phyloP scores from a whole-genome alignment of 2,888 invertebrate genomes.

The Pristionchus arcanus region DNA sequence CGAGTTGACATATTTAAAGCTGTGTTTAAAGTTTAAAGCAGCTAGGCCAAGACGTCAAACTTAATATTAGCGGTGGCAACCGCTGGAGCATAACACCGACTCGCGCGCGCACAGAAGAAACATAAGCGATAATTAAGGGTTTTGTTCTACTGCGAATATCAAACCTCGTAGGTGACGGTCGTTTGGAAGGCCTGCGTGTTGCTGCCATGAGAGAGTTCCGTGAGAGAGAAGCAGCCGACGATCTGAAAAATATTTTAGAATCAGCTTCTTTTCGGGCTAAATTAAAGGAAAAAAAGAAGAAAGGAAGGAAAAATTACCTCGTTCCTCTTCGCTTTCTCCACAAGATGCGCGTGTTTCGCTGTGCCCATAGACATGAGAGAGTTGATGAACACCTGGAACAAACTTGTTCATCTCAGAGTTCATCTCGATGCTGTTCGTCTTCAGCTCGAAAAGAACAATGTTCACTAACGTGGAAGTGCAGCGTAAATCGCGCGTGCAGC shows the following conservation, averaged over 20 bases:
- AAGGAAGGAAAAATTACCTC: constrained; percentile 59
- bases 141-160: not conserved
- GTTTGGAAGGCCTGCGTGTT: constrained; percentile 83
- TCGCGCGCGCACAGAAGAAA: no score
- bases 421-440: no score
- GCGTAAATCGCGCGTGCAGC: constrained; percentile 63
- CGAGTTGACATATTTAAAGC: no score
- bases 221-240: constrained; percentile 90
- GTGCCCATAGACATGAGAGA: constrained; percentile 80
- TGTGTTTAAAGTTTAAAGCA: no score
- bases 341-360: constrained; percentile 77
- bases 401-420: no score
- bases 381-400: constrained; percentile 80
- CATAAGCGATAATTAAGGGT: no score
- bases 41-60: no score
- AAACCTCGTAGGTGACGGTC: constrained; percentile 47
- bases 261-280: no score
- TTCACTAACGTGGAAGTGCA: constrained; percentile 62
- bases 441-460: constrained; percentile 67
- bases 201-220: constrained; percentile 93
- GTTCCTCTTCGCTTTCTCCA: constrained; percentile 75
- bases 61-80: no score
- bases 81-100: no score
- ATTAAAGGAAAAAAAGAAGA: no score
- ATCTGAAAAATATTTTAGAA: constrained; percentile 82